Conservation (phyloP, 2,888 invertebrate genomes). For the Caenorhabditis japonica region DNA sequence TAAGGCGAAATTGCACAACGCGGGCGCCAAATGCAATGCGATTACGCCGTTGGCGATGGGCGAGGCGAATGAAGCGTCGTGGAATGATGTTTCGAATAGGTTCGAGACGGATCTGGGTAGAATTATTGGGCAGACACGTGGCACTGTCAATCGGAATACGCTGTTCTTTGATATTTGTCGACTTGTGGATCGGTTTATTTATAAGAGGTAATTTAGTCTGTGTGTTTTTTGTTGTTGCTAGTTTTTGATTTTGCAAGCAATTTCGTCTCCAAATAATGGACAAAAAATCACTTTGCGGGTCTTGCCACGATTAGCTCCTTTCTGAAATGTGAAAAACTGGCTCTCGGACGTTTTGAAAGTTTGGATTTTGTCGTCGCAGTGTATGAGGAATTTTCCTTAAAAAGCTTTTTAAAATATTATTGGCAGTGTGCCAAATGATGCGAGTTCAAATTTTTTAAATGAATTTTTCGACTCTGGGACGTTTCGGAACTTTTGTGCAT, state of each 20-base stretch:
- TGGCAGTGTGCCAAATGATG: too few relatives aligned
- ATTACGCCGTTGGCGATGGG: constrained; percentile 96
- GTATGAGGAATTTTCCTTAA: too few relatives aligned
- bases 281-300: too few relatives aligned
- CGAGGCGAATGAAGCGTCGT: constrained; percentile 90
- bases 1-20: constrained; percentile 95
- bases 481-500: too few relatives aligned
- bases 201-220: constrained; percentile 46
- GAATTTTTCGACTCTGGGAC: too few relatives aligned
- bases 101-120: constrained; percentile 50
- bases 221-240: neutral
- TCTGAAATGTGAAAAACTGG: too few relatives aligned
- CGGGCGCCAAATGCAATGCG: constrained; percentile 96
- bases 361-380: too few relatives aligned
- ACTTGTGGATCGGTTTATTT: constrained; percentile 58
- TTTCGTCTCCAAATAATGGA: too few relatives aligned
- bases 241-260: neutral
- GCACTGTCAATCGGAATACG: constrained; percentile 26
- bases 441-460: too few relatives aligned
- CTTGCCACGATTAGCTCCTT: too few relatives aligned
- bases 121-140: constrained; percentile 82
- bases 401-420: too few relatives aligned
- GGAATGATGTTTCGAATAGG: constrained; percentile 86
- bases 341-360: too few relatives aligned
- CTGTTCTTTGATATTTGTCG: constrained; percentile 61